These are phyloP conservation scores for Porphyrio hochstetteri DNA, from an alignment of 2,113 vertebrate species.

Conservation along the genomic window DNA sequence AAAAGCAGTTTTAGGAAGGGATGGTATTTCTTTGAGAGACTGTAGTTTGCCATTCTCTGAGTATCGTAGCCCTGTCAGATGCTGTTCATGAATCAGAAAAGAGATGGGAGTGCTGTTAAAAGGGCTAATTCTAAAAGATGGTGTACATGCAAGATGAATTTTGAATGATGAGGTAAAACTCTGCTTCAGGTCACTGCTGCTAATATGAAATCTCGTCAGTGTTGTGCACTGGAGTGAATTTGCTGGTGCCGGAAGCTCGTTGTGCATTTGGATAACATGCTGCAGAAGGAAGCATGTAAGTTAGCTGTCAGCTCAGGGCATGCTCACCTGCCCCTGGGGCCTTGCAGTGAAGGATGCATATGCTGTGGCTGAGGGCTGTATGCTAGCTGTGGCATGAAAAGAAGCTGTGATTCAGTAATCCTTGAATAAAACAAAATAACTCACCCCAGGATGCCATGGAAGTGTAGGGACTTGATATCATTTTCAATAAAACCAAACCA, in stretches of 20 bases:
- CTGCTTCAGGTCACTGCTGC: not conserved
- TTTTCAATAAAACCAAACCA: not conserved
- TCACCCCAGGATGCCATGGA: not conserved
- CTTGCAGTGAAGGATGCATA: not conserved
- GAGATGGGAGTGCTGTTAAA: not conserved
- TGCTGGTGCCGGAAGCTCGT: not conserved
- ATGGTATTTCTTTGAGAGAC: not conserved
- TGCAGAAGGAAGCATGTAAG: not conserved
- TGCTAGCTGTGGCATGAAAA: not conserved
- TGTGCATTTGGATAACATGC: not conserved
- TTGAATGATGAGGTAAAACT: not conserved
- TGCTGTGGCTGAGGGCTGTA: not conserved
- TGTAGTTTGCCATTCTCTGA: not conserved
- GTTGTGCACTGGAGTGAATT: not conserved
- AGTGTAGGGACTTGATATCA: not conserved
- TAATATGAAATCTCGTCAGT: not conserved
- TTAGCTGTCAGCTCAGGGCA: not conserved
- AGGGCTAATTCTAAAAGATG: not conserved
- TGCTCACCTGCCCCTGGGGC: not conserved
- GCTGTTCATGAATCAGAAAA: not conserved
- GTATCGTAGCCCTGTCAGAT: not conserved
- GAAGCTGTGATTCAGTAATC: rapidly evolving
- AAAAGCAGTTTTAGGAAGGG: not conserved
- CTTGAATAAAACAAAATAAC: not conserved
- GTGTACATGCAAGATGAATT: not conserved